A percentile compares a stretch with the other conserved stretches of the same genome.
phyloP scores from a whole-genome alignment of 2,888 invertebrate species.

The Timema podura region DNA sequence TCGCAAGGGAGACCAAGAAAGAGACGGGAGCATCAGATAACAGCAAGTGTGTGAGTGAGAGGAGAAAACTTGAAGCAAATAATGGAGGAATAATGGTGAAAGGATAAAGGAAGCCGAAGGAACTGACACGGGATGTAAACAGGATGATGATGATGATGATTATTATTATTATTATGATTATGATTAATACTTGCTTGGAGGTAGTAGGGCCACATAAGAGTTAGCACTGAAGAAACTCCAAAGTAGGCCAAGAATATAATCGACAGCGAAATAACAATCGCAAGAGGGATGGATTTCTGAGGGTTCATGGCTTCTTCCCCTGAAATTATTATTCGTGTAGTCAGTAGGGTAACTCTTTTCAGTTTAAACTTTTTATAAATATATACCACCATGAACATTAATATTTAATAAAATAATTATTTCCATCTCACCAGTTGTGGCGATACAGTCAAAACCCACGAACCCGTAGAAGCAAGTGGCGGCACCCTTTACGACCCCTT shows the following conservation, averaged over 20 bases:
- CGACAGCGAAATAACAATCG: conserved; percentile 78
- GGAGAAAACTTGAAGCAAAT: too few relatives aligned
- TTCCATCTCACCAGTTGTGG: conserved; percentile 50
- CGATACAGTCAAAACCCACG: conserved; percentile 93
- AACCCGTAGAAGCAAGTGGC: conserved; percentile 84
- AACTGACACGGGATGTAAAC: too few relatives aligned
- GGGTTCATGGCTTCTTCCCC: conserved; percentile 92
- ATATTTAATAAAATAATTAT: too few relatives aligned
- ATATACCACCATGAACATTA: not conserved
- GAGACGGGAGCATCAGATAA: too few relatives aligned
- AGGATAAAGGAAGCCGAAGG: too few relatives aligned
- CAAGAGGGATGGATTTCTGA: conserved; percentile 82
- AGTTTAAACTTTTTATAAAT: too few relatives aligned
- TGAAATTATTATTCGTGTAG: conserved; percentile 33
- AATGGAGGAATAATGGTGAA: too few relatives aligned
- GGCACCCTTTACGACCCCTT: conserved; percentile 82
- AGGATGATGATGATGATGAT: too few relatives aligned
- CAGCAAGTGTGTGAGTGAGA: too few relatives aligned
- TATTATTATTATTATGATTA: too few relatives aligned
- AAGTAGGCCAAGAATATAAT: conserved; percentile 88
- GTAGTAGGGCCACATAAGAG: conserved; percentile 93
- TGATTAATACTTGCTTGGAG: conserved; percentile 56
- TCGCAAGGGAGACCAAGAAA: too few relatives aligned
- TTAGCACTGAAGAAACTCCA: conserved; percentile 84
- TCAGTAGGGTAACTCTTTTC: too few relatives aligned